These are phyloP conservation scores for Zaprionus taronus DNA, from an alignment of 1,140 invertebrate genomes.

Conservation along the genomic window DNA sequence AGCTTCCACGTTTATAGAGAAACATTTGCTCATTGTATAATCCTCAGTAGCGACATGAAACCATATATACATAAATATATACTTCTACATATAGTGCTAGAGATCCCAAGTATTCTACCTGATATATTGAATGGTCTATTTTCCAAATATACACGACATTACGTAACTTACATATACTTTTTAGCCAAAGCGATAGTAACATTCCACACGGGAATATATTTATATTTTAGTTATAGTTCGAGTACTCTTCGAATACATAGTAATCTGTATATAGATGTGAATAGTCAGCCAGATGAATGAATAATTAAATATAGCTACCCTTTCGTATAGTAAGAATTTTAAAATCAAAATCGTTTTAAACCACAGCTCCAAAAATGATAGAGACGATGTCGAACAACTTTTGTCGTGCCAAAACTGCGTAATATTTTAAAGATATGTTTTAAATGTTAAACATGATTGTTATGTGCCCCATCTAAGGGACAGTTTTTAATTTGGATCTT, in stretches of 20 bases:
- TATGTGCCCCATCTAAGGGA: slow-evolving; percentile 18
- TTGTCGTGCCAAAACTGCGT: slow-evolving; percentile 48
- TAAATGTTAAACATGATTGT: slow-evolving; percentile 63
- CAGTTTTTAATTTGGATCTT: slow-evolving; percentile 41
- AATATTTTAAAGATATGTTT: slow-evolving; percentile 60
- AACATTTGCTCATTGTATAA: slow-evolving; percentile 48
- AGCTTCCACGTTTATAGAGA: slow-evolving; percentile 19
- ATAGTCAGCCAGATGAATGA: slow-evolving; percentile 5
- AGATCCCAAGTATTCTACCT: slow-evolving; percentile 40
- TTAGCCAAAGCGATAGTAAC: slow-evolving; percentile 19
- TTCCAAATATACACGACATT: slow-evolving; percentile 28
- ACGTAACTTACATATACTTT: slow-evolving; percentile 22
- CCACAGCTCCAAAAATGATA: slow-evolving; percentile 38
- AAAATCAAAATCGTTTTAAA: slow-evolving; percentile 52
- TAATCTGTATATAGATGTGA: slow-evolving; percentile 61
- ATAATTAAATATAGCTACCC: slow-evolving; percentile 19
- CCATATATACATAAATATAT: slow-evolving; percentile 10
- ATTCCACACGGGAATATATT: slow-evolving; percentile 13
- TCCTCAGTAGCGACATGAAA: slow-evolving; percentile 34
- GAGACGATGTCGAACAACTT: neutral
- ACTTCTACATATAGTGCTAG: slow-evolving; percentile 28
- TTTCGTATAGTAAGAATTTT: slow-evolving; percentile 35
- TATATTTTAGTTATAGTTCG: slow-evolving; percentile 28
- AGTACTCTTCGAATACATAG: slow-evolving; percentile 12
- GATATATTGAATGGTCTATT: slow-evolving; percentile 37